Percentiles rank a stretch among this genome's conserved stretches.
phyloP scores from a whole-genome alignment of 1,140 invertebrate species.

The Lysiphlebus fabarum region DNA sequence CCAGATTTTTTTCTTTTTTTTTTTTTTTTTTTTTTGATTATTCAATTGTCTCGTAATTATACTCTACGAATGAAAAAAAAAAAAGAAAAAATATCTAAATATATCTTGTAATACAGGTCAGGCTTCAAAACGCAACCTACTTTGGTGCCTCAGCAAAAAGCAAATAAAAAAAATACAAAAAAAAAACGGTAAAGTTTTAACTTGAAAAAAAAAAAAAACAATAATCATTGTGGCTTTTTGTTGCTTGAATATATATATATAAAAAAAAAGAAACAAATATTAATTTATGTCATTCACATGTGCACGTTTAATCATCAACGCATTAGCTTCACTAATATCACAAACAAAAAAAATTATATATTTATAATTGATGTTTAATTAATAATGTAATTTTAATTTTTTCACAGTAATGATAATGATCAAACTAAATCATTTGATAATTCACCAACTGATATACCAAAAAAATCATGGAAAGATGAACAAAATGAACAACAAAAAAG shows the following conservation, averaged over 20 bases:
- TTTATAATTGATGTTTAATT: too few relatives aligned
- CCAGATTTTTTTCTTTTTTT: too few relatives aligned
- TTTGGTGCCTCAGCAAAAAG: conserved; percentile 30
- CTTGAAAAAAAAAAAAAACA: conserved; percentile 2
- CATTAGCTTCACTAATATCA: too few relatives aligned
- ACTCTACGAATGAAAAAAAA: neutral
- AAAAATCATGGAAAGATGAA: conserved; percentile 28
- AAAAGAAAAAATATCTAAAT: neutral
- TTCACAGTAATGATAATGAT: conserved; percentile 27
- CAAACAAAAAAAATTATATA: too few relatives aligned
- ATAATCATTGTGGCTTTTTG: conserved; percentile 24
- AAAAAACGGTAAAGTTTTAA: conserved; percentile 33
- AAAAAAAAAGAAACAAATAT: too few relatives aligned
- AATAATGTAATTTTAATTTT: neutral
- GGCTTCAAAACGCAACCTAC: conserved; percentile 29
- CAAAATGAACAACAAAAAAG: conserved; percentile 36
- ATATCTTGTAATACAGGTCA: conserved; percentile 30
- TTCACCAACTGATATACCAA: neutral
- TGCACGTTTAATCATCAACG: too few relatives aligned
- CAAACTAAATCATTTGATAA: conserved; percentile 19
- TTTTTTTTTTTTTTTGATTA: too few relatives aligned
- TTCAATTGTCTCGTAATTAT: too few relatives aligned
- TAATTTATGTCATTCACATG: neutral
- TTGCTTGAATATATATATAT: too few relatives aligned
- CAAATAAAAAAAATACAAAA: conserved; percentile 33